Percentiles rank a stretch among this genome's conserved stretches.
phyloP scores from a whole-genome alignment of 2,797 vertebrate species.

The Siniperca undulata region DNA sequence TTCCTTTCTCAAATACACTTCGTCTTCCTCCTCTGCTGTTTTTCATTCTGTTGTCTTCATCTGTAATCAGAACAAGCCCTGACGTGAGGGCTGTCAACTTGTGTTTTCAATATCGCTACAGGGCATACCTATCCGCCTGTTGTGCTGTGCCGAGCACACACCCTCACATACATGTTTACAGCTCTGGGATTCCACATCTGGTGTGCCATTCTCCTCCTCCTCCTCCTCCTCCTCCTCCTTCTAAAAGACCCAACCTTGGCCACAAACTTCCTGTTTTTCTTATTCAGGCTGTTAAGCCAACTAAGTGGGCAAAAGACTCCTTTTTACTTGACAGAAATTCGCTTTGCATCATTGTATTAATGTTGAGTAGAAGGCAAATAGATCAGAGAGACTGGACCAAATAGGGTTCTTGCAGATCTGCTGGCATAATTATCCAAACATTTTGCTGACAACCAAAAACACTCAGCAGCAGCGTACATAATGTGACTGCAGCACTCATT shows the following conservation, averaged over 20 bases:
- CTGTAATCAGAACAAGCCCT: slow-evolving; percentile 58
- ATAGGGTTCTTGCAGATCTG: background rate
- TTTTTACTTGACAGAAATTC: background rate
- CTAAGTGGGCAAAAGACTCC: slow-evolving; percentile 17
- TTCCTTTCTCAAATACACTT: background rate
- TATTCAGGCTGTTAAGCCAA: slow-evolving; percentile 9
- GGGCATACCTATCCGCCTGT: slow-evolving; percentile 45
- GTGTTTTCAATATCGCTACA: slow-evolving; percentile 17
- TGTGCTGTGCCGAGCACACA: slow-evolving; percentile 18
- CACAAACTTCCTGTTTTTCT: slow-evolving; percentile 78
- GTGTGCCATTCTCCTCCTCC: slow-evolving; percentile 52
- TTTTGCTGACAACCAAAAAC: slow-evolving; percentile 23
- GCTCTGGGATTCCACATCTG: slow-evolving; percentile 69
- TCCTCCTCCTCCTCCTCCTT: slow-evolving; percentile 29
- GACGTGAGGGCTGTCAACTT: slow-evolving; percentile 42
- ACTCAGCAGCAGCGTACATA: background rate
- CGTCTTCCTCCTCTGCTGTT: background rate
- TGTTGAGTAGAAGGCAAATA: background rate
- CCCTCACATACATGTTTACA: slow-evolving; percentile 70
- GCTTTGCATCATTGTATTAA: background rate
- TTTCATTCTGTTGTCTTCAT: slow-evolving; percentile 6
- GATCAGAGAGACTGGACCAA: background rate
- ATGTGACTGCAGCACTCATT: slow-evolving; percentile 26
- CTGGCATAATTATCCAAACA: background rate
- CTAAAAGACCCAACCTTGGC: slow-evolving; percentile 59